Base-by-base conservation (phyloP, 2,797 vertebrate species). In the Crocidura indochinensis region DNA sequence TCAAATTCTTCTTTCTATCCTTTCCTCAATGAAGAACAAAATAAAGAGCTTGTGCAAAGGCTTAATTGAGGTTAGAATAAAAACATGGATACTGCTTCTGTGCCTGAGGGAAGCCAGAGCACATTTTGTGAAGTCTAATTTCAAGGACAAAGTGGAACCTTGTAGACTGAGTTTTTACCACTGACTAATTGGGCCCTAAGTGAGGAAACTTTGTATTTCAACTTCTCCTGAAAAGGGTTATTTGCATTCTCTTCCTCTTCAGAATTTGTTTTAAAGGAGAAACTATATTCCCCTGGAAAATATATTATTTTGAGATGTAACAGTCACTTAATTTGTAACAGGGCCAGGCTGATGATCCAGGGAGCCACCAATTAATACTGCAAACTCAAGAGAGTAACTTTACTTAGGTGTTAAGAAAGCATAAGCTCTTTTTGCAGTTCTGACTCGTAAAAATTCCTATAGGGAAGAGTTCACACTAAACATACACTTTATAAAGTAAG, bases 51-150 rank as follows among this genome's bases (percentile, higher is more conserved):
- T 65, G 29, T 51, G 3, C 88, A 84, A 92, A 95, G 87, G 78
- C 81, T 96, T 94, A 94, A 95, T 94, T 94, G 87, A 86, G 49
- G 49, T 92, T 80, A 93, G 64, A 84, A 93, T 93, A 91, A 91
- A 97, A 96, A 90, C 80, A 91, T 0, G 1, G 82, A 94, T 81
- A 71, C 91, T 94, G 64, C 15, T 93, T 95, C 80, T 90, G 49
- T 80, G 64, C 90, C 90, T 91, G 17, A 17, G 56, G 75, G 11
- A 83, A 94, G 81, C 27, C 27, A 72, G 3, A 44, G 14, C 10
- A 44, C 64, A 17, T 78, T 90, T 85, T 94, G 87, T 92, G 64
- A 97, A 95, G 69, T 91, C 26, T 65, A 83, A 93, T 94, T 89
- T 94, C 91, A 94, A 95, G 92, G 75, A 62, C 24, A 92, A 47